Evolutionary conservation across 2,113 vertebrate genomes (phyloP).

Genomic region (Neogobius melanostomus): DNA sequence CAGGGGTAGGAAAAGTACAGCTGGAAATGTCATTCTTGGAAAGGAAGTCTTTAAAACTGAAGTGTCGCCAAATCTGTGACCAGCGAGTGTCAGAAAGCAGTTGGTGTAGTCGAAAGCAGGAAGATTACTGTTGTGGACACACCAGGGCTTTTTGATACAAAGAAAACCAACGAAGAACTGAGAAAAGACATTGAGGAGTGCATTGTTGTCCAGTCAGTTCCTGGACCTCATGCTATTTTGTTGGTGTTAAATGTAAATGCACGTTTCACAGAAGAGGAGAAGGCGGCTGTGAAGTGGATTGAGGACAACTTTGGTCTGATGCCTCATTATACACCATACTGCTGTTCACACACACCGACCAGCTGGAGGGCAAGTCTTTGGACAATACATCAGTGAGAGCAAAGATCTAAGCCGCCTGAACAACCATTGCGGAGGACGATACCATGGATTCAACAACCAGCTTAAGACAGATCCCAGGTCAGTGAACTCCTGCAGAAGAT

Average conservation of each 20-base stretch:
- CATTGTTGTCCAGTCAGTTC: constrained; percentile 29
- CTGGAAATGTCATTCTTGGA: constrained; percentile 61
- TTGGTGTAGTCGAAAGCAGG: neutral
- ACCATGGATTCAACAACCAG: constrained; percentile 40
- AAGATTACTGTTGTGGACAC: constrained; percentile 54
- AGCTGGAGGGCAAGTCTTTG: constrained; percentile 12
- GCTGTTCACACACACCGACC: constrained; percentile 60
- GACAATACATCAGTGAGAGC: neutral
- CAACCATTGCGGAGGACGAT: constrained; percentile 31
- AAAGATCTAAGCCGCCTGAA: constrained; percentile 8
- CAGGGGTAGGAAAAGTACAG: constrained; percentile 54
- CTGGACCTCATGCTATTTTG: constrained; percentile 57
- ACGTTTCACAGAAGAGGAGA: constrained; percentile 44
- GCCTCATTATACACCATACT: constrained; percentile 37
- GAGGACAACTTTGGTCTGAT: constrained; percentile 39
- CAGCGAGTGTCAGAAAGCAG: neutral
- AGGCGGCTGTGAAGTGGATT: constrained; percentile 34
- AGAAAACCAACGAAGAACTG: neutral
- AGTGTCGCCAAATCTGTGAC: neutral
- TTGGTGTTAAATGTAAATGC: constrained; percentile 47
- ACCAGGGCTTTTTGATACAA: constrained; percentile 57
- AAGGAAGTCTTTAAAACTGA: neutral
- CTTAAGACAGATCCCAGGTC: constrained; percentile 20
- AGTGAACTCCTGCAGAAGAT: constrained; percentile 39
- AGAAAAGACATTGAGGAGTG: constrained; percentile 36